Percentiles rank a stretch among this genome's conserved stretches.
These are phyloP conservation scores for Oryzias dopingdopingensis DNA, from an alignment of 2,797 vertebrate genomes.

Conservation along the genomic window DNA sequence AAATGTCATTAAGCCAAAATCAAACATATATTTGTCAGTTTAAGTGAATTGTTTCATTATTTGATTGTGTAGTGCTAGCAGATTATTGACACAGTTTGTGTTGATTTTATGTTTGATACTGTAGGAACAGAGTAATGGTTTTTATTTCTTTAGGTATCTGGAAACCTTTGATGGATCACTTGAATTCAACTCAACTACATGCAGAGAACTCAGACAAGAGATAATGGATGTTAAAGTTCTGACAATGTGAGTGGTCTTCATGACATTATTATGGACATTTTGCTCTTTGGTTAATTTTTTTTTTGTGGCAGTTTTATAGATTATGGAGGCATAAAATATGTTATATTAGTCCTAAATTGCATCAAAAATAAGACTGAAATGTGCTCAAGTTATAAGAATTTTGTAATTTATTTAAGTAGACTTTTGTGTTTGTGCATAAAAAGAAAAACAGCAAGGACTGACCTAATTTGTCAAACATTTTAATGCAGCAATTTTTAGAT, in stretches of 20 bases:
- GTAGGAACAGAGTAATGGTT: slow-evolving; percentile 66
- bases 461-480: no score
- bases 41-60: slow-evolving; percentile 29
- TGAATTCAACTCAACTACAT: slow-evolving; percentile 93
- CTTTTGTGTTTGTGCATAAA: no score
- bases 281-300: no score
- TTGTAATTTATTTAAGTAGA: no score
- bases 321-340: no score
- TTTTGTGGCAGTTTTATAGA: no score
- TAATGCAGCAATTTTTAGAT: no score
- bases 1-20: slow-evolving; percentile 33
- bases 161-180: slow-evolving; percentile 90
- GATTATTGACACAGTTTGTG: slow-evolving; percentile 8
- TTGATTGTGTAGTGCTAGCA: neutral
- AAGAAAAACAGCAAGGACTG: no score
- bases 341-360: no score
- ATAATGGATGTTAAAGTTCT: slow-evolving; percentile 95
- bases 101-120: slow-evolving; percentile 25
- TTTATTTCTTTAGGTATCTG: slow-evolving; percentile 87
- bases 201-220: slow-evolving; percentile 91
- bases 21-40: slow-evolving; percentile 28
- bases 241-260: slow-evolving; percentile 89
- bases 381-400: no score
- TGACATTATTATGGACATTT: neutral
- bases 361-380: no score